phyloP scores from a whole-genome alignment of 2,797 vertebrate species.

The Pseudochirops corinnae region DNA sequence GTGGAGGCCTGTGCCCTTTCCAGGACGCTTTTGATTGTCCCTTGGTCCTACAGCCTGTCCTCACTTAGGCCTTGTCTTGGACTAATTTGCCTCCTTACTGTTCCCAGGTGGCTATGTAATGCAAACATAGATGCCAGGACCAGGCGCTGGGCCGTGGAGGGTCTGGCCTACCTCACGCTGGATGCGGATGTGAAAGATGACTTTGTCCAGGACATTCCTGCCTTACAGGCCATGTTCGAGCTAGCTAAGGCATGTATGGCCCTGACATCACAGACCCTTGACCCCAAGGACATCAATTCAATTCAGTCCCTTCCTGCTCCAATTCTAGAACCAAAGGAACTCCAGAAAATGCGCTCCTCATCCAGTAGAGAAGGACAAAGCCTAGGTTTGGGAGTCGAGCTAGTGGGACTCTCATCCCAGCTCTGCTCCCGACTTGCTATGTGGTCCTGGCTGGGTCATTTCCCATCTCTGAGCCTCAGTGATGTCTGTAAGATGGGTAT shows the following conservation, averaged over 20 bases:
- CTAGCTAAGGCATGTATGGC: slow-evolving; percentile 90
- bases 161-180: slow-evolving; percentile 95
- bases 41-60: rapidly evolving
- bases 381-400: background rate
- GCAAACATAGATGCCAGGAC: slow-evolving; percentile 92
- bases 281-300: background rate
- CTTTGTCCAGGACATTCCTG: slow-evolving; percentile 95
- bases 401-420: background rate
- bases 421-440: rapidly evolving
- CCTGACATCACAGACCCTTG: background rate
- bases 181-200: slow-evolving; percentile 99
- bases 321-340: background rate
- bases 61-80: background rate
- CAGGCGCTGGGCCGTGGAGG: slow-evolving; percentile 97
- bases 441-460: background rate
- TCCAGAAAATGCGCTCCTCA: background rate
- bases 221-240: slow-evolving; percentile 98
- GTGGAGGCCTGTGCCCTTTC: background rate
- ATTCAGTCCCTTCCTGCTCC: background rate
- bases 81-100: background rate
- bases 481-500: background rate
- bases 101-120: slow-evolving; percentile 95
- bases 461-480: background rate
- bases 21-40: background rate
- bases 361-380: background rate